These are phyloP conservation scores for Rhagonycha fulva DNA, from an alignment of 2,888 invertebrate species.

Conservation along the genomic window DNA sequence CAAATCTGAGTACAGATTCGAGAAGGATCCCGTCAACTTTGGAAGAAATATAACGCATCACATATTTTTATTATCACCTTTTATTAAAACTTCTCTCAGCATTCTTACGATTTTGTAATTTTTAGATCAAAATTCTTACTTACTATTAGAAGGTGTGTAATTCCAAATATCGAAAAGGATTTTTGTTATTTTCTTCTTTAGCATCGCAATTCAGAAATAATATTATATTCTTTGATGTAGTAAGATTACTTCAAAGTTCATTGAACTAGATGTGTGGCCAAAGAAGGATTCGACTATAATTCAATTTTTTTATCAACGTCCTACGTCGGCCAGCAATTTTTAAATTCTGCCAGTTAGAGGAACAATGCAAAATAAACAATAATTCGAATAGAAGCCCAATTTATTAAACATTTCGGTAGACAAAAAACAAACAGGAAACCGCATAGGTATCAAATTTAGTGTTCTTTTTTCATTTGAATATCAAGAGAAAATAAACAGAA, in stretches of 20 bases:
- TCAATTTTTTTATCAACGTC: background rate
- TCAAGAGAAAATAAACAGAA: background rate
- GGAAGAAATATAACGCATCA: background rate
- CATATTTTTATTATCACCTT: background rate
- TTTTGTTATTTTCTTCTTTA: background rate
- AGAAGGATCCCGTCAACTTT: constrained; percentile 6
- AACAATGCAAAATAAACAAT: background rate
- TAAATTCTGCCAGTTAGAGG: background rate
- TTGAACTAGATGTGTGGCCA: too few species aligned
- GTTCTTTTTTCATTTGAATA: background rate
- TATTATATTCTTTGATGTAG: background rate
- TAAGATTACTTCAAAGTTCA: background rate
- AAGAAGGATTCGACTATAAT: background rate
- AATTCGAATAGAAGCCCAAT: background rate
- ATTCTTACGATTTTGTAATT: background rate
- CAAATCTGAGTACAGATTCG: constrained; percentile 10
- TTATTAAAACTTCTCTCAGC: background rate
- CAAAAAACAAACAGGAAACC: background rate
- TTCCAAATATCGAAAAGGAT: background rate
- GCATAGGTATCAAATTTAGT: background rate
- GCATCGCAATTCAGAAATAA: background rate
- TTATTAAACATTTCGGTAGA: background rate
- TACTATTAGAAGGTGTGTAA: background rate
- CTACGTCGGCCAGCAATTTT: background rate
- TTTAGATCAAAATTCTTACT: background rate